Evolutionary conservation across 30 jellyfish, hydroid and myxozoan genomes (phyloP), one percentile per base, ranked within the genome.

Genomic region (Mastigias papua): DNA sequence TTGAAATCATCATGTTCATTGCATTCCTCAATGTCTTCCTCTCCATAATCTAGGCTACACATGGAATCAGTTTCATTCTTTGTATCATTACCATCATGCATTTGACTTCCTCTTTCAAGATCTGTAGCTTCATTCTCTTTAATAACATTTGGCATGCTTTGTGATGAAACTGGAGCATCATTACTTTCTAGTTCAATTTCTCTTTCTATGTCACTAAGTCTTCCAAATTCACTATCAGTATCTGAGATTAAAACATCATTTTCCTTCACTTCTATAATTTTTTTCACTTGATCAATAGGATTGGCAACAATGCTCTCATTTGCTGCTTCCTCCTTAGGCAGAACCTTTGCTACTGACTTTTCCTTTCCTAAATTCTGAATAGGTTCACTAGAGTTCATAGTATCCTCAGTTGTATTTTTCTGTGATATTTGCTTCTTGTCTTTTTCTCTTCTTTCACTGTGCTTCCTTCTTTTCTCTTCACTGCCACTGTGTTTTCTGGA

Each of bases 171-270:
- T 15, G 25, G n/a, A 37, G 34, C 26, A 4, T 46, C 57, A 33
- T 34, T 42, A 31, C 64, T 63, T 35, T 80, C 90, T 80, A 72
- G 26, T 46, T 85, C 94, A 42, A 71, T 63, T 34, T 85, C 94
- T 72, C 67, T 72, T 27, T 85, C 94, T 8, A 72, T 35, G 63
- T 72, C 88, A 85, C 94, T 73, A 22, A 73, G 76, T 34, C 88
- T 60, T 26, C 73, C 94, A 85, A 85, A 85, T 46, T 85, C 94
- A 85, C 94, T 85, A 42, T 85, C 88, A 5, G 94, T 72, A 62
- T 85, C 90, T 60, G 62, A 21, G 0, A 31, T 73, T 8, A 72
- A 8, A 33, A n/a, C 72, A 23, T n/a, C 60, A 31, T 61, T 48
- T 15, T 35, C 82, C 22, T 49, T 34, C 22, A 28, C 9, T 28